Conservation (phyloP, 2,113 vertebrate species). For the Ictalurus furcatus region DNA sequence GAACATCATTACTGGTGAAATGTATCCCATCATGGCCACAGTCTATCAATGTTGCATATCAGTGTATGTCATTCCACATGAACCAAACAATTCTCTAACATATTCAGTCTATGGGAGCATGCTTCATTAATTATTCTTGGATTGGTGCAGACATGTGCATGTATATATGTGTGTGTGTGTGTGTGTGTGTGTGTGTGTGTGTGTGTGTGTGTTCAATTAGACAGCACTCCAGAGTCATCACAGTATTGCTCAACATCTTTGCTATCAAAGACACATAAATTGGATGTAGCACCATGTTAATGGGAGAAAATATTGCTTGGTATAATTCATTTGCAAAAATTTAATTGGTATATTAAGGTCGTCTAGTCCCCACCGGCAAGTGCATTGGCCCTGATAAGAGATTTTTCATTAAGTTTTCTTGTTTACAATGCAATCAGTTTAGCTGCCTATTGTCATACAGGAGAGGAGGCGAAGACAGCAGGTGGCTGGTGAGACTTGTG, state of each 20-base stretch:
- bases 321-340: slow-evolving; percentile 79
- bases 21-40: not conserved
- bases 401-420: slow-evolving; percentile 66
- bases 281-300: slow-evolving; percentile 74
- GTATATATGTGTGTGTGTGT: not conserved
- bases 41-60: not conserved
- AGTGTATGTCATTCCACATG: not conserved
- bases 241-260: slow-evolving; percentile 62
- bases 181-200: slow-evolving; percentile 35
- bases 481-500: not conserved
- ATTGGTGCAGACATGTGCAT: slow-evolving; percentile 7
- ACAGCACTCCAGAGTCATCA: slow-evolving; percentile 11
- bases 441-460: slow-evolving; percentile 48
- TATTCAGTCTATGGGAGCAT: not conserved
- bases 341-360: slow-evolving; percentile 75
- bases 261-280: slow-evolving; percentile 76
- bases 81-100: not conserved
- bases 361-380: slow-evolving; percentile 61
- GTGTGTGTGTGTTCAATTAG: slow-evolving; percentile 24
- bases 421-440: slow-evolving; percentile 72
- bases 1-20: not conserved
- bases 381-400: slow-evolving; percentile 66
- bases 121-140: slow-evolving; percentile 31
- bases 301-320: slow-evolving; percentile 76
- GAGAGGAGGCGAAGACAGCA: slow-evolving; percentile 22